A percentile compares a stretch with the other conserved stretches of the same genome.
Conservation (phyloP, 2,888 invertebrate genomes). For the Ormia ochracea region DNA sequence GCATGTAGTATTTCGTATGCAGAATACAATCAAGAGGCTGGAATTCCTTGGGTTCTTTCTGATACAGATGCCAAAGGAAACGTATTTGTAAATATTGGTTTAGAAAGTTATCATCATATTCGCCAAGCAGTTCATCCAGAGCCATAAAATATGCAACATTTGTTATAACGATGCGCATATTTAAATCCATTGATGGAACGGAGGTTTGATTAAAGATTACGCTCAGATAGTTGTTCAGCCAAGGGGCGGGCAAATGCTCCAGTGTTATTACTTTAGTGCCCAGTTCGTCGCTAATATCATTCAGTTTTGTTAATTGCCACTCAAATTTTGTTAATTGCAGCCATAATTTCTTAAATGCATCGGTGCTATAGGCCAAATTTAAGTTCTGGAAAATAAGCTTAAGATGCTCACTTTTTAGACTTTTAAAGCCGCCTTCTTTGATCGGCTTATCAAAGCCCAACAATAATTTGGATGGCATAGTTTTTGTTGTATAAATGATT, state of each 20-base stretch:
- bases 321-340: slow-evolving; percentile 58
- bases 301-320: slow-evolving; percentile 47
- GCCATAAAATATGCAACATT: slow-evolving; percentile 60
- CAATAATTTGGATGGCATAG: slow-evolving; percentile 33
- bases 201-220: slow-evolving; percentile 37
- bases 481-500: slow-evolving; percentile 52
- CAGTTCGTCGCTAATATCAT: slow-evolving; percentile 50
- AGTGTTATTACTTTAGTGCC: slow-evolving; percentile 36
- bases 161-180: slow-evolving; percentile 57
- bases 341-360: slow-evolving; percentile 40
- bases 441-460: slow-evolving; percentile 62
- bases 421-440: slow-evolving; percentile 57
- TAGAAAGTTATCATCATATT: slow-evolving; percentile 57
- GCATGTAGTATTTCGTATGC: slow-evolving; percentile 57
- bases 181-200: slow-evolving; percentile 9
- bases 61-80: slow-evolving; percentile 60
- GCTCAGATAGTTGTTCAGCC: slow-evolving; percentile 55
- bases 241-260: slow-evolving; percentile 43
- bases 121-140: slow-evolving; percentile 49
- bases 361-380: not conserved
- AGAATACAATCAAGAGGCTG: slow-evolving; percentile 47
- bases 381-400: slow-evolving; percentile 39
- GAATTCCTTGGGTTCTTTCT: slow-evolving; percentile 53
- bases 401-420: slow-evolving; percentile 42
- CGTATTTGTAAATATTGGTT: slow-evolving; percentile 64